Evolutionary conservation across 2,113 vertebrate species (phyloP).

Genomic region (Himantopus leucocephalus): DNA sequence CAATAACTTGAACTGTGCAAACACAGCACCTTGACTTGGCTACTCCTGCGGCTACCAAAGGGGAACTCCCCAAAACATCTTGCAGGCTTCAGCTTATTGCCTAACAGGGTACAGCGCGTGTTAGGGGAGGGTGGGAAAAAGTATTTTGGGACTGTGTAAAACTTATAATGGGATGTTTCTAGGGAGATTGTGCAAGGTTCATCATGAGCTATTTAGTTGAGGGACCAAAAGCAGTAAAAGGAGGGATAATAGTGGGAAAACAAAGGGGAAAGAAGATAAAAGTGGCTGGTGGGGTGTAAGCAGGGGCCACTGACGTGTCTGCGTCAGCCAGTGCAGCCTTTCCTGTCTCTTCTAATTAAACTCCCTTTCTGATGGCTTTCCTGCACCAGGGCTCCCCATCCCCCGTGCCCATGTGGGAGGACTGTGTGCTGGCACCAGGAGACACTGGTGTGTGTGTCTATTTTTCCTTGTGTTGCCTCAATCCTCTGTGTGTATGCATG

Average conservation of each 20-base stretch:
- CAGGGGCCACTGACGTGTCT: accelerated
- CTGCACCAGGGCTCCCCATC: accelerated
- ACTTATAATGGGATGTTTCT: neutral
- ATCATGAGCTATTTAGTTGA: neutral
- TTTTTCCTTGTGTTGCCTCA: neutral
- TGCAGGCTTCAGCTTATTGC: neutral
- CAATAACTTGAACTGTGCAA: too few species aligned
- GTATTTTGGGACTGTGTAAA: neutral
- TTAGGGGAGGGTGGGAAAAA: neutral
- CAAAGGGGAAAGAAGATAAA: neutral
- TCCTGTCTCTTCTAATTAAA: neutral
- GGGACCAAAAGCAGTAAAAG: neutral
- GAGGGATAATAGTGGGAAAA: neutral
- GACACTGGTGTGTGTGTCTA: neutral
- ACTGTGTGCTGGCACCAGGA: neutral
- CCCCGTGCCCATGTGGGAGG: accelerated
- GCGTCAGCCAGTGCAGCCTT: neutral
- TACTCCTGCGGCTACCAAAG: neutral
- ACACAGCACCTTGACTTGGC: too few species aligned
- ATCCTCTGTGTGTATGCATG: neutral
- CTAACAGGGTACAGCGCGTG: neutral
- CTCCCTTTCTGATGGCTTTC: neutral
- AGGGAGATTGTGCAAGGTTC: neutral
- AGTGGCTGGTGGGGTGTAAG: neutral
- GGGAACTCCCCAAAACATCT: neutral